These are phyloP conservation scores for Nasonia oneida DNA, from an alignment of 2,888 invertebrate genomes.

Conservation along the genomic window DNA sequence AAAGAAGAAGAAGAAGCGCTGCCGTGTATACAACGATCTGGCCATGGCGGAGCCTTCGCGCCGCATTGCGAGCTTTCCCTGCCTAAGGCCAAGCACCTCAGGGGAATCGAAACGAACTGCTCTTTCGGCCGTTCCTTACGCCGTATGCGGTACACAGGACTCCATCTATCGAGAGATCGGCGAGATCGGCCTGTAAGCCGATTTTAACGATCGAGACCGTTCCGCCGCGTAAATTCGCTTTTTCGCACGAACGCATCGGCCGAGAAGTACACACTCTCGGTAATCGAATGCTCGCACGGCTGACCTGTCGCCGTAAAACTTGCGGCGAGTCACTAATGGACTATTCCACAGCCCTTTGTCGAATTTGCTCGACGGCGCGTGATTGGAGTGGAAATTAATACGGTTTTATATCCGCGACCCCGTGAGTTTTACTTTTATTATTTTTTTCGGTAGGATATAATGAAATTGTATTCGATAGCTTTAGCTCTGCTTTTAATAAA, in stretches of 20 bases:
- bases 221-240: neutral
- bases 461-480: no score
- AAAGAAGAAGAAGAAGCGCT: constrained; percentile 60
- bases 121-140: neutral
- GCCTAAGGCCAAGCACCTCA: constrained; percentile 69
- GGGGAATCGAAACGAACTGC: constrained; percentile 3
- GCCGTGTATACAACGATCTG: constrained; percentile 2
- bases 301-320: neutral
- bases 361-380: no score
- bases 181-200: neutral
- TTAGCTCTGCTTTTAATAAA: no score
- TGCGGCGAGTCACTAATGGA: neutral
- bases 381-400: no score
- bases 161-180: constrained; percentile 17
- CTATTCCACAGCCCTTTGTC: neutral
- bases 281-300: neutral
- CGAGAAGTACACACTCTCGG: neutral
- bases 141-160: neutral
- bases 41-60: constrained; percentile 64
- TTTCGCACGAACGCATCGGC: neutral
- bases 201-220: constrained; percentile 20
- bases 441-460: no score
- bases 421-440: no score
- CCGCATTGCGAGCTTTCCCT: constrained; percentile 71
- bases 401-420: no score